Conservation (phyloP, 1,140 invertebrate species). For the Fopius arisanus region DNA sequence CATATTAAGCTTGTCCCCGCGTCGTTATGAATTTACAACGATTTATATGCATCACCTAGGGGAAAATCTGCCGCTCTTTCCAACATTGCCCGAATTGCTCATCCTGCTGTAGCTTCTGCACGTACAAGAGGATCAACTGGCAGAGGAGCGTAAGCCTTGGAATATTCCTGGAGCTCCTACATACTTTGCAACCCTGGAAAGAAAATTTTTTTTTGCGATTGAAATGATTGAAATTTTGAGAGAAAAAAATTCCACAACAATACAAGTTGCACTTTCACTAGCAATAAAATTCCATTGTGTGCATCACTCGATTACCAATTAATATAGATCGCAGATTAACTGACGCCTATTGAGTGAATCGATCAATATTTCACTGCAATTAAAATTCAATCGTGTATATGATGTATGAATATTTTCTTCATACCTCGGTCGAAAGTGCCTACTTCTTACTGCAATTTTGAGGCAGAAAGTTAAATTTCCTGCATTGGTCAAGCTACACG, state of each 20-base stretch:
- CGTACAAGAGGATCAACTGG: not conserved
- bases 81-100: conserved; percentile 15
- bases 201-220: too few species aligned
- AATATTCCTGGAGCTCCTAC: not conserved
- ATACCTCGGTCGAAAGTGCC: too few species aligned
- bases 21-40: conserved; percentile 39
- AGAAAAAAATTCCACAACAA: too few species aligned
- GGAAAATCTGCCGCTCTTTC: not conserved
- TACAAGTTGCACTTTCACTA: not conserved
- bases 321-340: not conserved
- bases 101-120: conserved; percentile 16
- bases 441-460: too few species aligned
- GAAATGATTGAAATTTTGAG: too few species aligned
- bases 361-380: not conserved
- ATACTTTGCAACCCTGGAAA: not conserved
- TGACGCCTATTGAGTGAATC: not conserved
- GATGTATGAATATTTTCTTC: not conserved
- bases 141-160: not conserved
- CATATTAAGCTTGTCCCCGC: conserved; percentile 37
- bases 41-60: conserved; percentile 29
- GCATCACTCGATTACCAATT: not conserved
- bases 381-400: not conserved
- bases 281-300: not conserved
- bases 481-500: too few species aligned
- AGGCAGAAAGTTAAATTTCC: too few species aligned